Evolutionary conservation across 2,113 vertebrate species (phyloP).

Genomic region (Pomatostomus ruficeps): DNA sequence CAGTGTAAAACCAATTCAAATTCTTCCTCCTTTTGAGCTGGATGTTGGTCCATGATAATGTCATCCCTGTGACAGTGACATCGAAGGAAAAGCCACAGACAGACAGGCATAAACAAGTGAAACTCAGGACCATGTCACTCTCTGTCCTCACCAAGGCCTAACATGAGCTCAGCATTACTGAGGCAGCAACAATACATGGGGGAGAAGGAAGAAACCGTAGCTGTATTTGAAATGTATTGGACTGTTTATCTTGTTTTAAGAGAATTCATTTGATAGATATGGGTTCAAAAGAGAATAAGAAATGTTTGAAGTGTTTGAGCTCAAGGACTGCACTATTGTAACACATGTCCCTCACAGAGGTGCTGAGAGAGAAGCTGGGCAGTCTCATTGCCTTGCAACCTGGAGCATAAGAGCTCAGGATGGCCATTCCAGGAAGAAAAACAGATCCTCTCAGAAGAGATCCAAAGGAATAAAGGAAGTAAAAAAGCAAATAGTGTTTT

Average conservation of each 20-base stretch:
- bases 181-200: neutral
- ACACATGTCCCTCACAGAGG: accelerated
- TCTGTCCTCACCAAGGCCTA: neutral
- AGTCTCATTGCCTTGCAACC: accelerated
- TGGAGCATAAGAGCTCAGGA: neutral
- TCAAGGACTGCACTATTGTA: neutral
- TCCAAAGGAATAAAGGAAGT: neutral
- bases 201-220: neutral
- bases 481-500: neutral
- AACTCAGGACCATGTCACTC: neutral
- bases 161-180: neutral
- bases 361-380: neutral
- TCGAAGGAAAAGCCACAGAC: neutral
- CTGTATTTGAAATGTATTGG: neutral
- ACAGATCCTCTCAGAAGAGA: neutral
- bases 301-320: neutral
- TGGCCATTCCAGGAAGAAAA: neutral
- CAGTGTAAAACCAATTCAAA: neutral
- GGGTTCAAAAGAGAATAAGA: neutral
- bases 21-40: neutral
- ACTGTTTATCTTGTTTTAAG: neutral
- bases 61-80: neutral
- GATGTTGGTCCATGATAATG: neutral
- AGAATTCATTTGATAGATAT: neutral
- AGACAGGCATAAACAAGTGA: neutral